A percentile compares a stretch with the other conserved stretches of the same genome.
These are phyloP conservation scores for Morpho helenor DNA, from an alignment of 2,888 invertebrate genomes.

Conservation along the genomic window DNA sequence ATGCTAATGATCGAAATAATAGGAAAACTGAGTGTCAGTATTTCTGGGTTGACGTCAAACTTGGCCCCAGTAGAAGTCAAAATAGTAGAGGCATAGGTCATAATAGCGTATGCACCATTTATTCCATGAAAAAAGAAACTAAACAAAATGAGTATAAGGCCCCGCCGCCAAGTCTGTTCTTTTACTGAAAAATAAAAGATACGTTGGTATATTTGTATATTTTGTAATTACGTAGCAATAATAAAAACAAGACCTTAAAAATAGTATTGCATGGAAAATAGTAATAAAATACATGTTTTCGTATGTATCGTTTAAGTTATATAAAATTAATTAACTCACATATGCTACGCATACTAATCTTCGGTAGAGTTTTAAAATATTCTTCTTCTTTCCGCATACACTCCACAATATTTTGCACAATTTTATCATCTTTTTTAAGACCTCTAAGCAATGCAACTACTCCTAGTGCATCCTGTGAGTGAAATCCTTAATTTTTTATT, in stretches of 20 bases:
- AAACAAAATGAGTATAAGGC: constrained; percentile 36
- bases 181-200: constrained; percentile 38
- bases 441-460: constrained; percentile 46
- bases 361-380: constrained; percentile 45
- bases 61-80: constrained; percentile 49
- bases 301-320: neutral
- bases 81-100: constrained; percentile 50
- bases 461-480: constrained; percentile 44
- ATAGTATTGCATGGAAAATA: no score
- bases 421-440: constrained; percentile 38
- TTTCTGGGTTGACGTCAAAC: constrained; percentile 47
- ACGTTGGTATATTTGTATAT: no score
- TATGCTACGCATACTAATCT: constrained; percentile 42
- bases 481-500: neutral
- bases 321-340: constrained; percentile 37
- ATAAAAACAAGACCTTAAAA: neutral
- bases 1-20: constrained; percentile 53
- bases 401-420: constrained; percentile 43
- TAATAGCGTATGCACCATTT: constrained; percentile 50
- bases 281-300: no score
- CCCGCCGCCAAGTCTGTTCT: constrained; percentile 46
- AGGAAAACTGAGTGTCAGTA: constrained; percentile 55
- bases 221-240: no score
- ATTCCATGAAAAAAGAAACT: constrained; percentile 38
- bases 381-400: constrained; percentile 42